A percentile compares a stretch with the other conserved stretches of the same genome.
phyloP scores from a whole-genome alignment of 2,113 vertebrate genomes.

The Sciurus niger region DNA sequence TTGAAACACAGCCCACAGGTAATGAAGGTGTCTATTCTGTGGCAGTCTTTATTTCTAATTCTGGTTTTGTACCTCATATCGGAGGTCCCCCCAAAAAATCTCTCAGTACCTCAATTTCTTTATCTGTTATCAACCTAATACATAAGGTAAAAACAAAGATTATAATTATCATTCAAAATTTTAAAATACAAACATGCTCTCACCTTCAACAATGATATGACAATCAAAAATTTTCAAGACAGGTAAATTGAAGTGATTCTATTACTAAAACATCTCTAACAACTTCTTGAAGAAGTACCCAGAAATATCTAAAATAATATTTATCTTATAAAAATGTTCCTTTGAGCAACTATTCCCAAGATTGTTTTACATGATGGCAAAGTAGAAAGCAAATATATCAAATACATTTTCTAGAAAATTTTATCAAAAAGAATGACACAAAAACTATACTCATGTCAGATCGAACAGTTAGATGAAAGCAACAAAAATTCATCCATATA shows the following conservation, averaged over 20 bases:
- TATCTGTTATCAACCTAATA: background rate
- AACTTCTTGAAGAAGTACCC: background rate
- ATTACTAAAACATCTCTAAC: background rate
- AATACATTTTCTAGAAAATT: background rate
- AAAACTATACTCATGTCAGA: background rate
- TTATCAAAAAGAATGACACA: background rate
- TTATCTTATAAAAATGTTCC: background rate
- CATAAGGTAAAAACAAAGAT: slow-evolving; percentile 24
- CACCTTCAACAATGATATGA: background rate
- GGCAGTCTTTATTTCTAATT: background rate
- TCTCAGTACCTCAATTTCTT: background rate
- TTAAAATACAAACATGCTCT: slow-evolving; percentile 22
- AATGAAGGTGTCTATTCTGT: background rate
- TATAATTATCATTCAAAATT: background rate
- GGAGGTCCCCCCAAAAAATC: background rate
- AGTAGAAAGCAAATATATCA: background rate
- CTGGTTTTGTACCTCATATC: background rate
- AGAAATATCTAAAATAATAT: slow-evolving; percentile 35
- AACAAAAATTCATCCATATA: background rate
- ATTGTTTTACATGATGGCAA: background rate
- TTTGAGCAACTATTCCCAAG: background rate
- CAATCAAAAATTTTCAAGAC: slow-evolving; percentile 42
- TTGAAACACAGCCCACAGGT: background rate
- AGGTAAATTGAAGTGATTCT: background rate
- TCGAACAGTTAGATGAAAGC: background rate